Evolutionary conservation across 2,113 vertebrate genomes (phyloP).

Genomic region (Gorsachius goisagi): DNA sequence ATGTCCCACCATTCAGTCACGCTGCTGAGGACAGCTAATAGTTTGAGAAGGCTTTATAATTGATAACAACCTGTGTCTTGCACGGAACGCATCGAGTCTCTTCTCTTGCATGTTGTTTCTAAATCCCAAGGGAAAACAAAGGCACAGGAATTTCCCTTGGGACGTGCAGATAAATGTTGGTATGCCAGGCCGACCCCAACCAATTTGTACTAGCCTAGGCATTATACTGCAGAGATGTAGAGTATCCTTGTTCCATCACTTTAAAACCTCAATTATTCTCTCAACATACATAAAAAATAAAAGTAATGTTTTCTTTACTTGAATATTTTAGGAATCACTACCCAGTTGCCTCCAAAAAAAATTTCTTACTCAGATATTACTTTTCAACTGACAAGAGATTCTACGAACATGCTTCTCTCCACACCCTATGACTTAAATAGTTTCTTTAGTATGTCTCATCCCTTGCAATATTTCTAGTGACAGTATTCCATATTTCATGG

Average conservation of each 20-base stretch:
- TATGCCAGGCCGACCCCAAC: neutral
- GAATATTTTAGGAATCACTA: neutral
- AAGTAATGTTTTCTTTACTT: neutral
- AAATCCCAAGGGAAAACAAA: neutral
- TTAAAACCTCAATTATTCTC: neutral
- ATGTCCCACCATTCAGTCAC: neutral
- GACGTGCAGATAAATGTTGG: neutral
- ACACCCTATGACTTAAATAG: neutral
- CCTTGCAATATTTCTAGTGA: neutral
- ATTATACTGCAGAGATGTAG: neutral
- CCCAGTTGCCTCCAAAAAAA: neutral
- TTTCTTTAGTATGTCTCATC: neutral
- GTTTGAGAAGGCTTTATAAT: neutral
- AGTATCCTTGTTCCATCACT: neutral
- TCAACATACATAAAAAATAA: neutral
- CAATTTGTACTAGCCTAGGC: neutral
- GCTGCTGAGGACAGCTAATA: neutral
- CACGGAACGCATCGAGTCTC: neutral
- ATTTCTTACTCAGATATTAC: neutral
- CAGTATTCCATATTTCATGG: neutral
- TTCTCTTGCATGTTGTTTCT: neutral
- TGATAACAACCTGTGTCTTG: neutral
- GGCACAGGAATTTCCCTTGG: neutral
- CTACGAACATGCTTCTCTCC: neutral
- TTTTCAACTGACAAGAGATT: neutral